phyloP scores from a whole-genome alignment of 1,140 invertebrate species.

The Meloidogyne chitwoodi region DNA sequence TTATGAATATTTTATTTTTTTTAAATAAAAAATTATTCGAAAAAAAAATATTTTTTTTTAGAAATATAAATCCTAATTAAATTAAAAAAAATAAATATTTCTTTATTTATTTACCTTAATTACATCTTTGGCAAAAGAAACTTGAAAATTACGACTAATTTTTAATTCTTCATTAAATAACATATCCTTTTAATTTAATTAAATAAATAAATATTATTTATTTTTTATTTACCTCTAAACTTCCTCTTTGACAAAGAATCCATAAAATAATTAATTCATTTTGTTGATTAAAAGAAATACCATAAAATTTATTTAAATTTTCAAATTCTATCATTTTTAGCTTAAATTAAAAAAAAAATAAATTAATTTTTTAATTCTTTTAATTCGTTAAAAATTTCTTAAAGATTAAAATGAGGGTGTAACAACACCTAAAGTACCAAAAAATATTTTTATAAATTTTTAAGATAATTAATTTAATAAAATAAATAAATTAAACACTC shows the following conservation, averaged over 20 bases:
- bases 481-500: conserved; percentile 30
- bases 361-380: conserved; percentile 37
- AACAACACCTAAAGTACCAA: no score
- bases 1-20: no score
- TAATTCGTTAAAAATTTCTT: no score
- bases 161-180: conserved; percentile 59
- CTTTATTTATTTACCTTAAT: conserved; percentile 44
- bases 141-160: conserved; percentile 58
- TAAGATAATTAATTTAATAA: no score
- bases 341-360: conserved; percentile 36
- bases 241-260: conserved; percentile 54
- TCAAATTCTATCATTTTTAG: conserved; percentile 58
- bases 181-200: conserved; percentile 43
- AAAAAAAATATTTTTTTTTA: no score
- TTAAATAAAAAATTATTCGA: no score
- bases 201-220: background rate
- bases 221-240: conserved; percentile 42
- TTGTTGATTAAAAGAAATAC: conserved; percentile 59
- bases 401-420: no score
- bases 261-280: conserved; percentile 58
- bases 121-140: conserved; percentile 59
- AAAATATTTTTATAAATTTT: no score
- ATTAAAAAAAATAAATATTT: conserved; percentile 1
- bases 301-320: conserved; percentile 60
- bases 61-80: no score